These are phyloP conservation scores for Colaptes auratus DNA, from an alignment of 2,113 vertebrate species.

Conservation along the genomic window DNA sequence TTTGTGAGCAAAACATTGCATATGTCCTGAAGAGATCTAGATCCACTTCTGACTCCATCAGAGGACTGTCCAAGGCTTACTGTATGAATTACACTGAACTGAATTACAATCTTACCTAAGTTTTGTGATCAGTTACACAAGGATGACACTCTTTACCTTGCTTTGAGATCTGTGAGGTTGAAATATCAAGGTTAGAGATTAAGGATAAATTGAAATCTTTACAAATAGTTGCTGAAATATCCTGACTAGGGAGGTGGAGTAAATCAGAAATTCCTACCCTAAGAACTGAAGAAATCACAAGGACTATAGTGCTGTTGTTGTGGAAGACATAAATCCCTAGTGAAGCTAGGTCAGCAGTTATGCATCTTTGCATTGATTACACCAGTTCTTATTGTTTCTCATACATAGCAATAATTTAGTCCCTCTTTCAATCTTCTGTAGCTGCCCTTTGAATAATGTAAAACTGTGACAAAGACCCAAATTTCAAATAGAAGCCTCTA, in stretches of 20 bases:
- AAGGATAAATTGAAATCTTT: background rate
- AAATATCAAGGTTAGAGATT: background rate
- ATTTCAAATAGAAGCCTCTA: background rate
- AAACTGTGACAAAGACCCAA: background rate
- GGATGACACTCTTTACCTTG: background rate
- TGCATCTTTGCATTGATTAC: background rate
- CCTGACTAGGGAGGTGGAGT: background rate
- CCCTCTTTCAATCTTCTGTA: background rate
- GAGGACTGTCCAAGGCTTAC: background rate
- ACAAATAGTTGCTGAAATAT: background rate
- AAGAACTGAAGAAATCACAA: background rate
- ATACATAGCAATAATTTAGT: background rate
- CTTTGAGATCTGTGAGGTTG: background rate
- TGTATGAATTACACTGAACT: background rate
- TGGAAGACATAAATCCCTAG: background rate
- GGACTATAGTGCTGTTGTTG: background rate
- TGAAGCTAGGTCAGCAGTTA: background rate
- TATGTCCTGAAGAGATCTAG: background rate
- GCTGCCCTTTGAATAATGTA: slow-evolving; percentile 9
- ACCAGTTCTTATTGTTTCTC: background rate
- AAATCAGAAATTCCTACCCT: background rate
- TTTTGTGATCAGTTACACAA: background rate
- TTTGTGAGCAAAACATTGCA: background rate
- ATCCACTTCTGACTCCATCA: background rate
- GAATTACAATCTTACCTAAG: background rate